These are phyloP conservation scores for Alloscopus bannaensis DNA, from an alignment of 2,888 invertebrate species.

Conservation along the genomic window DNA sequence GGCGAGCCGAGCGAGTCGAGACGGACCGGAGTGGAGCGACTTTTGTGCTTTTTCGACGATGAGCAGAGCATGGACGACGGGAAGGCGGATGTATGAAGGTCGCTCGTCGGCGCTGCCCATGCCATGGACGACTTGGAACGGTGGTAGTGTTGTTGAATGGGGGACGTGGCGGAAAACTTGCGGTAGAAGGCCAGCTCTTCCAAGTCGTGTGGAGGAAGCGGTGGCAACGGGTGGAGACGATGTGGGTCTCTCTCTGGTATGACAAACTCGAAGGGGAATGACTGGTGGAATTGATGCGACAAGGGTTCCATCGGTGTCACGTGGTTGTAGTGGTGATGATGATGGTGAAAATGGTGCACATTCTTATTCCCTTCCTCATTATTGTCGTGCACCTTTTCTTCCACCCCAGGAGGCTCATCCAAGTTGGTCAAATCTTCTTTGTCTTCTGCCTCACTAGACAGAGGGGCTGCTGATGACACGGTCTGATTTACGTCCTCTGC, in stretches of 20 bases:
- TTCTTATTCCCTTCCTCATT: no score
- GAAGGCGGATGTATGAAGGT: not conserved
- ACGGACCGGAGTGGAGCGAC: conserved; percentile 56
- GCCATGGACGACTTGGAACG: conserved; percentile 47
- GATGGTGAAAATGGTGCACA: conserved; percentile 46
- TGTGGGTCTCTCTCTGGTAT: not conserved
- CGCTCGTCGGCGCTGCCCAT: conserved; percentile 4
- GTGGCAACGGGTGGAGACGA: no score
- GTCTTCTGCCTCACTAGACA: not conserved
- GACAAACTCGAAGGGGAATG: not conserved
- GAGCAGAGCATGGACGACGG: no score
- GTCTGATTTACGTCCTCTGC: not conserved
- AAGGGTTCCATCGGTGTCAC: conserved; percentile 6
- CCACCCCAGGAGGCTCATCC: conserved; percentile 37
- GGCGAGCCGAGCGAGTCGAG: conserved; percentile 29
- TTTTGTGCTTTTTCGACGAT: conserved; percentile 27
- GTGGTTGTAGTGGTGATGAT: conserved; percentile 27
- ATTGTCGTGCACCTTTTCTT: conserved; percentile 48
- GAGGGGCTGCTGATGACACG: not conserved
- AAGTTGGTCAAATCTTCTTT: not conserved
- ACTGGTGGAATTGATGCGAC: conserved; percentile 6
- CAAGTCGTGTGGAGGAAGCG: conserved; percentile 20
- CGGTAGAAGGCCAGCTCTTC: conserved; percentile 58
- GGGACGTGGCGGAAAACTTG: conserved; percentile 57
- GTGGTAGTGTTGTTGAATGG: no score